phyloP scores from a whole-genome alignment of 2,797 vertebrate genomes.

The Thaleichthys pacificus region DNA sequence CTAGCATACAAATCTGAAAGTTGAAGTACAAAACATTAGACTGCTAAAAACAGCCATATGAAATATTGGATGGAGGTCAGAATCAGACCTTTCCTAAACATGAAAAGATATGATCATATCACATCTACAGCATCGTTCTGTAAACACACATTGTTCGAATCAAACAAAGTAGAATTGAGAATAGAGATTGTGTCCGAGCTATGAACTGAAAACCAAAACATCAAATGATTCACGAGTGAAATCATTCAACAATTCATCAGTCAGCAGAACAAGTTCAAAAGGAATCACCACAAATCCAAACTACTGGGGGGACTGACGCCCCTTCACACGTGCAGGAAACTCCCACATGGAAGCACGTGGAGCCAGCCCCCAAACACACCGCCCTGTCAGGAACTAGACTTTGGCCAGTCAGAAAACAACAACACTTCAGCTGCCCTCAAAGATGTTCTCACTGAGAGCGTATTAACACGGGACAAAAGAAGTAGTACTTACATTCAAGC shows the following conservation, averaged over 20 bases:
- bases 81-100: too few species aligned
- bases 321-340: slow-evolving; percentile 35
- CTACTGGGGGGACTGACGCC: neutral
- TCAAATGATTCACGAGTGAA: too few species aligned
- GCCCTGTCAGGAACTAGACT: neutral
- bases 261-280: neutral
- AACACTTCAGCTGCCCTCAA: slow-evolving; percentile 23
- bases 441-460: slow-evolving; percentile 48
- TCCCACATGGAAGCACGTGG: slow-evolving; percentile 55
- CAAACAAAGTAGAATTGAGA: too few species aligned
- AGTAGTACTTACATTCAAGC: slow-evolving; percentile 69
- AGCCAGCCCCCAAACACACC: slow-evolving; percentile 38
- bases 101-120: too few species aligned
- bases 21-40: too few species aligned
- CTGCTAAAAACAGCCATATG: neutral
- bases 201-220: too few species aligned
- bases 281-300: too few species aligned
- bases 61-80: too few species aligned
- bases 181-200: too few species aligned
- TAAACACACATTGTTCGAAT: too few species aligned
- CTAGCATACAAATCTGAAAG: neutral
- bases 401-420: neutral
- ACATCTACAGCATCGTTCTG: too few species aligned
- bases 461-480: slow-evolving; percentile 62
- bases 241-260: neutral